Percentiles rank a stretch among this genome's conserved stretches.
Evolutionary conservation across 2,888 invertebrate species (phyloP).

Genomic region (Escarpia spicata): DNA sequence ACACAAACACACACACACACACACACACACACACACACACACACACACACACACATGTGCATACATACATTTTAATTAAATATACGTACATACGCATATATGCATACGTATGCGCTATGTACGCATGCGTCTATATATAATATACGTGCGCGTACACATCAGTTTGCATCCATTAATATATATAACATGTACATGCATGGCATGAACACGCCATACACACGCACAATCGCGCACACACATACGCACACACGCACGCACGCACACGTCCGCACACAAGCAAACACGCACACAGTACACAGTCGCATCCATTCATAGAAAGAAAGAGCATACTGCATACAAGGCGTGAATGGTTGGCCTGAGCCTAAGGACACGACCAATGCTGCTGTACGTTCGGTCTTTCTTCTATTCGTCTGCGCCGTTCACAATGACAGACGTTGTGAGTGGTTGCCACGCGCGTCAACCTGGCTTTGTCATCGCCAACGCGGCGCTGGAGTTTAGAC

Average conservation of each 20-base stretch:
- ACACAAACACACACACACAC: neutral
- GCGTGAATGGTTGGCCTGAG: neutral
- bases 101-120: neutral
- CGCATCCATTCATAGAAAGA: neutral
- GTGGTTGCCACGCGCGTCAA: slow-evolving; percentile 3
- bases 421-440: neutral
- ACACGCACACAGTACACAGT: neutral
- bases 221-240: neutral
- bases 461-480: neutral
- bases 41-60: neutral
- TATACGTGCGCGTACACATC: no score
- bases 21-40: neutral
- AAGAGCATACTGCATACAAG: neutral
- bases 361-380: neutral
- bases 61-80: neutral
- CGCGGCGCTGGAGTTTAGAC: neutral
- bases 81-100: neutral
- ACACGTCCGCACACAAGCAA: neutral
- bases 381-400: neutral
- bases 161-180: no score
- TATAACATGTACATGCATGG: no score
- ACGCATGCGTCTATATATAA: neutral
- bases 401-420: neutral
- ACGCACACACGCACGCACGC: neutral
- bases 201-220: neutral